Percentiles rank a stretch among this genome's conserved stretches.
These are phyloP conservation scores for Neoarius graeffei DNA, from an alignment of 2,113 vertebrate genomes.

Conservation along the genomic window DNA sequence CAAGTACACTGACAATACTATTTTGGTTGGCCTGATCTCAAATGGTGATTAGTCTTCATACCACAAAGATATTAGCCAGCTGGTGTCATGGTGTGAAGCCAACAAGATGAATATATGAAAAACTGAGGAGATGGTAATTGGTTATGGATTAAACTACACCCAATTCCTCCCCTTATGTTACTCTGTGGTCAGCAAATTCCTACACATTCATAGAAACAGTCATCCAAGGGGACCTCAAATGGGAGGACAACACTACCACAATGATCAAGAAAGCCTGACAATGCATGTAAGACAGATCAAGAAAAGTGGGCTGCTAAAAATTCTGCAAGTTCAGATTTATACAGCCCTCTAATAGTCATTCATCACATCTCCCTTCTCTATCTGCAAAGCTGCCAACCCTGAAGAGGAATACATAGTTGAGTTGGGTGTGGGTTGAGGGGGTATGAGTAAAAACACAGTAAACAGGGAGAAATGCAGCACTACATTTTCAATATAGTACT, in stretches of 20 bases:
- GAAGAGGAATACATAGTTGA: neutral
- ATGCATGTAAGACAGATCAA: neutral
- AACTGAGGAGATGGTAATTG: neutral
- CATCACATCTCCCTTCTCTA: neutral
- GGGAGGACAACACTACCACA: neutral
- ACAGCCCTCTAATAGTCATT: neutral
- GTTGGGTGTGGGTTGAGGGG: neutral
- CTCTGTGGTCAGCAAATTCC: neutral
- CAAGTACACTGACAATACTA: neutral
- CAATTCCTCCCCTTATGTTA: neutral
- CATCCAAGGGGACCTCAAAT: neutral
- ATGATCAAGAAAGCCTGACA: neutral
- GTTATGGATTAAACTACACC: neutral
- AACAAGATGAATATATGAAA: neutral
- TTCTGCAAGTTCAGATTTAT: neutral
- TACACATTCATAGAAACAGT: neutral
- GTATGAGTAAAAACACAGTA: neutral
- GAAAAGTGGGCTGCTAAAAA: neutral
- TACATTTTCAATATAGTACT: neutral
- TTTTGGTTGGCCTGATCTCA: neutral
- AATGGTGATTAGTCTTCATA: slow-evolving; percentile 2
- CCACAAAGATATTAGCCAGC: neutral
- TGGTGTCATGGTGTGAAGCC: neutral
- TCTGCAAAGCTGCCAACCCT: neutral
- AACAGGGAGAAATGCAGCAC: neutral